phyloP scores from a whole-genome alignment of 2,888 invertebrate species.

The Dicyrtomina minuta region DNA sequence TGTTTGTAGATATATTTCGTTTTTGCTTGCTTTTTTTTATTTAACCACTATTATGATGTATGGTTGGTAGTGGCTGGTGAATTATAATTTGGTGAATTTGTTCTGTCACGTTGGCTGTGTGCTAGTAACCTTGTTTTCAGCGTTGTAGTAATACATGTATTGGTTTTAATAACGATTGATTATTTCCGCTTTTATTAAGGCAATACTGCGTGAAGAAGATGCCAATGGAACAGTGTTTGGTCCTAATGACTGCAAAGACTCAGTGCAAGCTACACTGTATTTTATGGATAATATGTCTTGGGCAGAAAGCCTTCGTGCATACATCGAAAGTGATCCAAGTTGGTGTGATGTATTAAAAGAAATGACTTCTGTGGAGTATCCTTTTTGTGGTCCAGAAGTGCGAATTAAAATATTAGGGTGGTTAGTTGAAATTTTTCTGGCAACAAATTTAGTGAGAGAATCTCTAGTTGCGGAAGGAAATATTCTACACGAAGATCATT shows the following conservation, averaged over 20 bases:
- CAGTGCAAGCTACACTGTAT: conserved; percentile 89
- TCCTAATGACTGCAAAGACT: conserved; percentile 94
- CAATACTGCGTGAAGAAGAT: conserved; percentile 88
- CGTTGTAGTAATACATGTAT: too few relatives aligned
- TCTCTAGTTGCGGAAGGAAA: conserved; percentile 62
- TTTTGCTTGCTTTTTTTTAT: neutral
- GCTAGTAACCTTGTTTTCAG: too few relatives aligned
- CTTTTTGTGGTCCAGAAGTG: conserved; percentile 78
- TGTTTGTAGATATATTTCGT: neutral
- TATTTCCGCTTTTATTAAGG: conserved; percentile 26
- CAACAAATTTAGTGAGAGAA: conserved; percentile 87
- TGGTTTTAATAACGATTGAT: neutral
- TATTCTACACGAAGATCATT: conserved; percentile 90
- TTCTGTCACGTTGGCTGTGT: too few relatives aligned
- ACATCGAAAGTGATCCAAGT: conserved; percentile 80
- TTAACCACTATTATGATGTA: too few relatives aligned
- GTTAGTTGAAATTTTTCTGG: conserved; percentile 90
- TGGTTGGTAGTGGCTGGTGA: too few relatives aligned
- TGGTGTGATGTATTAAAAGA: conserved; percentile 56
- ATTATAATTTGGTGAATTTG: too few relatives aligned
- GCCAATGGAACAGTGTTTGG: conserved; percentile 93
- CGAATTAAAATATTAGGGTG: conserved; percentile 82
- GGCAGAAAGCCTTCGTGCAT: conserved; percentile 87
- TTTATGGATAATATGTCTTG: conserved; percentile 94
- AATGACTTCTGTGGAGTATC: conserved; percentile 67